Base-by-base conservation (phyloP, 2,888 invertebrate genomes). In the Ochropleura plecta region DNA sequence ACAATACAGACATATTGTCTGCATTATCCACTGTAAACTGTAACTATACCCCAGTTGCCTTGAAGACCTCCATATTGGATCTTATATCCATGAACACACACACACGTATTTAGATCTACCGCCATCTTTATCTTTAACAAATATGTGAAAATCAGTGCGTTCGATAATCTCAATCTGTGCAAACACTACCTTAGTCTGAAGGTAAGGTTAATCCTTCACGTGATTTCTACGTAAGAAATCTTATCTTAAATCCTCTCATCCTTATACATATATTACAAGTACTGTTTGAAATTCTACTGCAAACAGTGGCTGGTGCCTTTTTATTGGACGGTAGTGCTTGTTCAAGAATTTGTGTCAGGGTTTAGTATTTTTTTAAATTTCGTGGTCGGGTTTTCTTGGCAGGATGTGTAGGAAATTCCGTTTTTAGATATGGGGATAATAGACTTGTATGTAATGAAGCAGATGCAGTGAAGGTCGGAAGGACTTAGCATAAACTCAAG, bases 161-260 rank as follows among this genome's bases (percentile, higher is more conserved):
- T 73, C 76, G 75, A 76, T 86, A 64, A 86, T 87, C 79, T 53
- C 82, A 86, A 85, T 85, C 84, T 76, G 57, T 16, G 81, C 71
- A 73, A 78, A 86, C 76, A 49, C 67, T 70, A 67, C 67, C 49
- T 70, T 16, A 70, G 9, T 7, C 10, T 16, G 86, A 84, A 78
- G 85, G 87, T 63, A 65, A 78, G 9, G 53, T 65, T 73, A 72
- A 81, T 77, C 68, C 62, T 68, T 68, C 85, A 79, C 86, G 87
- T 83, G 87, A 83, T 77, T 51, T 79, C 60, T 72, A 65, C 76
- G 70, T 55, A 73, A 42, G 49, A 72, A n/a, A 44, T 51, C 68
- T 83, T 87, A 85, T 86, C 85, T 75, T 3, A 67, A 80, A 78
- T 59, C 73, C 65, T 44, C 9, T 73, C 60, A 85, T 76, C 82